These are phyloP conservation scores for Acheta domesticus DNA, from an alignment of 2,888 invertebrate genomes.

Conservation along the genomic window DNA sequence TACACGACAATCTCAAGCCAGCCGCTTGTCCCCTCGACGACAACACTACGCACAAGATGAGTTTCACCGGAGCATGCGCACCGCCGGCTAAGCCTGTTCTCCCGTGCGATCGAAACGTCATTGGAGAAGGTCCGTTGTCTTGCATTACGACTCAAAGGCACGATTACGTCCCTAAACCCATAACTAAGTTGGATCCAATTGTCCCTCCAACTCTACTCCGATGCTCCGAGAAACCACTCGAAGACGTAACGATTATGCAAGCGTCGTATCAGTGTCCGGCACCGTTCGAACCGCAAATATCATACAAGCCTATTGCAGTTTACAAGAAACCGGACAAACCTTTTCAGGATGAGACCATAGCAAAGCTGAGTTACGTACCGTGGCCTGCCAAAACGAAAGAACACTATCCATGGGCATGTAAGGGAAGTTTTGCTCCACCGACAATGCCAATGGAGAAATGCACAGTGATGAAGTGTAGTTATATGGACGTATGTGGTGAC, in stretches of 20 bases:
- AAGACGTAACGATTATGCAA: neutral
- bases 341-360: slow-evolving; percentile 6
- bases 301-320: neutral
- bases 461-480: neutral
- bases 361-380: slow-evolving; percentile 7
- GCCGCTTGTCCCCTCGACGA: neutral
- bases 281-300: neutral
- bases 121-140: slow-evolving; percentile 18
- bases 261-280: neutral
- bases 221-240: neutral
- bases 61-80: neutral
- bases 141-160: neutral
- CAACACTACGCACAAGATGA: neutral
- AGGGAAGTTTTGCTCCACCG: neutral
- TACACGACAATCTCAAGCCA: neutral
- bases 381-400: neutral
- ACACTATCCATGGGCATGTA: slow-evolving; percentile 18
- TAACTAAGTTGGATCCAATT: neutral
- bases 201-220: neutral
- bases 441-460: slow-evolving; percentile 11
- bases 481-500: neutral
- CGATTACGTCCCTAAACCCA: neutral
- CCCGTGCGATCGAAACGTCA: neutral
- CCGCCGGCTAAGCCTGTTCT: neutral
- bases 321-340: neutral